A percentile compares a stretch with the other conserved stretches of the same genome.
Conservation (phyloP, 1,140 invertebrate genomes). For the Hylaeus anthracinus region DNA sequence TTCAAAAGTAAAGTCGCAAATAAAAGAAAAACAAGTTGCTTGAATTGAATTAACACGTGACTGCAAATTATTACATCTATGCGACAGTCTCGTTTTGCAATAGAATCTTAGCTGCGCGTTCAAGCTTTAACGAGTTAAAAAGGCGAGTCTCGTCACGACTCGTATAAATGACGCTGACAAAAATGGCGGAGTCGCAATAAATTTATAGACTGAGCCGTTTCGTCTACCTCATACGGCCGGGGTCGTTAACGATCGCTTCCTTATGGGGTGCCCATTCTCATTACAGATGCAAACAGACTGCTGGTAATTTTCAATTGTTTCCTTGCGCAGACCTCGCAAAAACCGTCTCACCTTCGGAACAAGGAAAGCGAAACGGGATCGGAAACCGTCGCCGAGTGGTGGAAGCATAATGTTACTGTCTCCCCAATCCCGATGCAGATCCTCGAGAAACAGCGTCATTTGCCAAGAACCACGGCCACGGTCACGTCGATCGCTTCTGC, state of each 20-base stretch:
- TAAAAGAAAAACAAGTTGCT: too few species aligned
- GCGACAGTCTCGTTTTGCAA: conserved; percentile 23
- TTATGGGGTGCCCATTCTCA: conserved; percentile 62
- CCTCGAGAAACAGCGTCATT: background rate
- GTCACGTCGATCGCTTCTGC: too few species aligned
- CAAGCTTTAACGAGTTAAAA: conserved; percentile 58
- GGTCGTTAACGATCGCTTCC: conserved; percentile 67
- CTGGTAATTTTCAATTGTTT: conserved; percentile 67
- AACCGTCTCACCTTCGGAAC: conserved; percentile 50
- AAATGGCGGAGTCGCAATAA: conserved; percentile 70
- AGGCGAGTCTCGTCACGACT: conserved; percentile 68
- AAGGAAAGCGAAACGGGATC: conserved; percentile 32
- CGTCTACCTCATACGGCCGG: conserved; percentile 68
- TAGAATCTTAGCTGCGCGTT: conserved; percentile 31
- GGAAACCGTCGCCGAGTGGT: background rate
- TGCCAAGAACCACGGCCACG: too few species aligned
- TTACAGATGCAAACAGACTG: conserved; percentile 67
- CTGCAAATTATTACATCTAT: too few species aligned
- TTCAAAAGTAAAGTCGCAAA: too few species aligned
- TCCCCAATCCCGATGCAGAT: background rate
- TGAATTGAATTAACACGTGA: too few species aligned
- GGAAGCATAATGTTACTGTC: background rate
- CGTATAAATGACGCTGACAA: conserved; percentile 73
- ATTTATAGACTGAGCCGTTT: conserved; percentile 72
- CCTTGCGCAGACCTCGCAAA: conserved; percentile 43